Evolutionary conservation across 2,113 vertebrate species (phyloP).

Genomic region (Hassar affinis): DNA sequence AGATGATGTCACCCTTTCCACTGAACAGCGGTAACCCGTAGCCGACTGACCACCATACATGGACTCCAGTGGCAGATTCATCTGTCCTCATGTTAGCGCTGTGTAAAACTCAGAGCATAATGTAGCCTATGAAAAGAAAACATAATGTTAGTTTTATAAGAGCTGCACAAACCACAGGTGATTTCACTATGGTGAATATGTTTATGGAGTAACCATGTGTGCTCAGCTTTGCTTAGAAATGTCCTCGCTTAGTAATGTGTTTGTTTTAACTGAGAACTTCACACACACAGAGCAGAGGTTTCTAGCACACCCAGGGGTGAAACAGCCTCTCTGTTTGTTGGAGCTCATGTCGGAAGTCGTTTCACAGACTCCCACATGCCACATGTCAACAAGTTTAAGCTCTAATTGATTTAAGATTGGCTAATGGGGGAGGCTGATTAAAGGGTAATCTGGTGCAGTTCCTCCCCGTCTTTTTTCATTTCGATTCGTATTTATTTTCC

Average conservation of each 20-base stretch:
- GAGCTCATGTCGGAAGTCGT: conserved; percentile 54
- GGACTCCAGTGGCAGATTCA: neutral
- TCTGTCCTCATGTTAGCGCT: neutral
- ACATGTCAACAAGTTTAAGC: conserved; percentile 51
- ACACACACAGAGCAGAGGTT: neutral
- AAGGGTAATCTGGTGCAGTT: conserved; percentile 54
- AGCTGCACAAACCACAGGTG: neutral
- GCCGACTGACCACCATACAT: neutral
- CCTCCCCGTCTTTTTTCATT: conserved; percentile 60
- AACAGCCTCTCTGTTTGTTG: conserved; percentile 37
- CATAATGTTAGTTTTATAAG: neutral
- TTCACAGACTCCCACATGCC: conserved; percentile 56
- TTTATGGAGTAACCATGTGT: neutral
- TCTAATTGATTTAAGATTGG: conserved; percentile 60
- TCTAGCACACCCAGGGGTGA: conserved; percentile 3
- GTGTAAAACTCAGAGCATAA: neutral
- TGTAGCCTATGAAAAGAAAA: neutral
- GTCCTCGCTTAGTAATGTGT: conserved; percentile 4
- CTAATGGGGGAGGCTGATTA: conserved; percentile 62
- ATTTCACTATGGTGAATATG: neutral
- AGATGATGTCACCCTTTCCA: conserved; percentile 30
- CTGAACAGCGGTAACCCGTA: conserved; percentile 2
- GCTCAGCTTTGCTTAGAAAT: conserved; percentile 11
- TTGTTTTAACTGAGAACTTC: conserved; percentile 23
- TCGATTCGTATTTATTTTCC: conserved; percentile 62